Evolutionary conservation across 2,113 vertebrate genomes (phyloP).

Genomic region (Egretta garzetta): DNA sequence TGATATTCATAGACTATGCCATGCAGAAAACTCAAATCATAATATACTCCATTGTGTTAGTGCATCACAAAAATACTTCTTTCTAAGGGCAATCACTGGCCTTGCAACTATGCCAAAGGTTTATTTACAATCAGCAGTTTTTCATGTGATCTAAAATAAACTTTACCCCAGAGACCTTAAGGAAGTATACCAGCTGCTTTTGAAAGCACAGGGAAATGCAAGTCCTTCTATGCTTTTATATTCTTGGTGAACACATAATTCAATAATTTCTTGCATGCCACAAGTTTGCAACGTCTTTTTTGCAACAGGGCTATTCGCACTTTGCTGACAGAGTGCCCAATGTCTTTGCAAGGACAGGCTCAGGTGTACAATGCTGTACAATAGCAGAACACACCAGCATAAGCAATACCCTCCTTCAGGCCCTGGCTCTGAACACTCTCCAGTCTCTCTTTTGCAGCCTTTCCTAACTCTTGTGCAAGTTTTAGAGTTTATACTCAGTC

Average conservation of each 20-base stretch:
- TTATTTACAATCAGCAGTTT: not conserved
- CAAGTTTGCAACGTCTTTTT: not conserved
- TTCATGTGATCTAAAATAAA: not conserved
- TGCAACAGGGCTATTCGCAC: not conserved
- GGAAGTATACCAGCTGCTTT: not conserved
- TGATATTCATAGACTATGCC: not conserved
- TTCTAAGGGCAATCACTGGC: not conserved
- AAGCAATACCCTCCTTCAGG: not conserved
- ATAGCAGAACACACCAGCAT: not conserved
- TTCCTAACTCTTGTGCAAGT: not conserved
- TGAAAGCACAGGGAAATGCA: not conserved
- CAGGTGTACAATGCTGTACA: not conserved
- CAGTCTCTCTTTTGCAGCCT: not conserved
- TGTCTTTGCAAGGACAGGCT: not conserved
- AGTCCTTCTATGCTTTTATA: not conserved
- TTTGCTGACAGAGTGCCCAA: fast-evolving
- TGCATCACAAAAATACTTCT: not conserved
- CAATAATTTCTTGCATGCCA: not conserved
- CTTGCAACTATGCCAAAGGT: not conserved
- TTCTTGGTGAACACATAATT: not conserved
- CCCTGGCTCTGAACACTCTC: not conserved
- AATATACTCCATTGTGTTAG: not conserved
- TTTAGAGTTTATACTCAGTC: not conserved
- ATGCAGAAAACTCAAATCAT: not conserved
- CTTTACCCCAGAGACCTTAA: not conserved